Evolutionary conservation across 2,888 invertebrate genomes (phyloP).

Genomic region (Archips crataeganus): DNA sequence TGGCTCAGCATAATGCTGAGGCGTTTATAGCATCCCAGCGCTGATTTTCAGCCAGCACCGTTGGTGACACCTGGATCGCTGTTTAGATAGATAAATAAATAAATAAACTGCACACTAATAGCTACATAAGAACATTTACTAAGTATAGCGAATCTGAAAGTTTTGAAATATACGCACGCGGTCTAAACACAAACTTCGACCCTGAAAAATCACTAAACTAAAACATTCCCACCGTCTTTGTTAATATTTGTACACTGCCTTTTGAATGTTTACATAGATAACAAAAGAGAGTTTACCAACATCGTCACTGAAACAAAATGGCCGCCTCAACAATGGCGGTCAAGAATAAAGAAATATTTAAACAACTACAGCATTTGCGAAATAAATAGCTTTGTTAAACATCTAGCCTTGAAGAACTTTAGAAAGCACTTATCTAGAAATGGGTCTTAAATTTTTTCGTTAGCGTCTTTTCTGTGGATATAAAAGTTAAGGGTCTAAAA

Average conservation of each 20-base stretch:
- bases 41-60: no score
- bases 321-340: slow-evolving; percentile 20
- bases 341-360: slow-evolving; percentile 30
- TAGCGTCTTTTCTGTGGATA: no score
- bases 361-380: slow-evolving; percentile 29
- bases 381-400: slow-evolving; percentile 25
- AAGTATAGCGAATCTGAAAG: no score
- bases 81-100: no score
- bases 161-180: slow-evolving; percentile 10
- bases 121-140: no score
- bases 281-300: slow-evolving; percentile 38
- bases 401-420: not conserved
- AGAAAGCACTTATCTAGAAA: no score
- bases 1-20: no score
- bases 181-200: not conserved
- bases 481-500: no score
- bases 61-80: no score
- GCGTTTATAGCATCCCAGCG: no score
- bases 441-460: no score
- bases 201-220: slow-evolving; percentile 15
- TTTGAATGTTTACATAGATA: not conserved
- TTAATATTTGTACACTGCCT: not conserved
- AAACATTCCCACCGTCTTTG: slow-evolving; percentile 30
- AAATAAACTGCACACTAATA: no score
- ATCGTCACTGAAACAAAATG: slow-evolving; percentile 34